phyloP scores from a whole-genome alignment of 2,888 invertebrate genomes.

The Acanthosepion esculentum region DNA sequence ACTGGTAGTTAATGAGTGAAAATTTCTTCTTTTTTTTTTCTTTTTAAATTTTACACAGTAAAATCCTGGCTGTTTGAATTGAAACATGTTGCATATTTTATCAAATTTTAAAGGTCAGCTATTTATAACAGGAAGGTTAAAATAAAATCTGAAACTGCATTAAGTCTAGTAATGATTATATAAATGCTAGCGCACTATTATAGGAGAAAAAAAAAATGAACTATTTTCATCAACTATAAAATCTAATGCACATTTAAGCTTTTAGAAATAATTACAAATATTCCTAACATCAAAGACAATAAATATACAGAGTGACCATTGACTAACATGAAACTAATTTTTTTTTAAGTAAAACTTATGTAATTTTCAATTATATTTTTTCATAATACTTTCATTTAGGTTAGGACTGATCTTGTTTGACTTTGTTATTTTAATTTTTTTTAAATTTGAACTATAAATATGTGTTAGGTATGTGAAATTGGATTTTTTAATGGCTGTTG shows the following conservation, averaged over 20 bases:
- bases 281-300: not conserved
- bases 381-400: too few relatives aligned
- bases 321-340: too few relatives aligned
- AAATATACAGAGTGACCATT: too few relatives aligned
- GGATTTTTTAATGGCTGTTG: too few relatives aligned
- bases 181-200: not conserved
- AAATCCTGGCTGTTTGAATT: not conserved
- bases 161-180: not conserved
- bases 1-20: not conserved
- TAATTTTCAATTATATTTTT: too few relatives aligned
- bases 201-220: not conserved
- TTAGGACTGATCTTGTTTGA: too few relatives aligned
- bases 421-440: too few relatives aligned
- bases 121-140: not conserved
- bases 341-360: too few relatives aligned
- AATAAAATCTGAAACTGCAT: not conserved
- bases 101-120: not conserved
- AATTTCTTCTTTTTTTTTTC: not conserved
- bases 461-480: too few relatives aligned
- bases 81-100: not conserved
- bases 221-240: not conserved
- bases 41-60: not conserved
- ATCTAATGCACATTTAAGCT: not conserved
- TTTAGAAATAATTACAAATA: not conserved
- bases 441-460: too few relatives aligned